Evolutionary conservation across 2,888 invertebrate genomes (phyloP).

Genomic region (Hermodice carunculata): DNA sequence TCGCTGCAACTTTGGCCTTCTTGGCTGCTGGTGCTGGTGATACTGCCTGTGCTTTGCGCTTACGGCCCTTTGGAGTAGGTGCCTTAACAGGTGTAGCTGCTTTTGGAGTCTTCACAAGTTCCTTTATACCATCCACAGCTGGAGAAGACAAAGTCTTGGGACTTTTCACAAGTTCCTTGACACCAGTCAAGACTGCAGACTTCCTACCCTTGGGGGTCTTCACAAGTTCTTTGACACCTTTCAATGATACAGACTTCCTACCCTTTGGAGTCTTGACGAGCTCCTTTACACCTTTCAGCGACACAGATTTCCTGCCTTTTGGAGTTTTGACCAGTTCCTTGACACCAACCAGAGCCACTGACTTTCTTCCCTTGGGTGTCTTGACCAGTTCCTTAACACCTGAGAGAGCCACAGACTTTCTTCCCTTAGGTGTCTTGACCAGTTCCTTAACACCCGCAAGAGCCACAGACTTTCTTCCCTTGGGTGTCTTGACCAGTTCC

Average conservation of each 20-base stretch:
- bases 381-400: constrained; percentile 39
- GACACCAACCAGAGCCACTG: constrained; percentile 34
- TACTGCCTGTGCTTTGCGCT: neutral
- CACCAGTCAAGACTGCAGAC: constrained; percentile 26
- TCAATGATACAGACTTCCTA: constrained; percentile 16
- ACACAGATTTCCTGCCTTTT: constrained; percentile 26
- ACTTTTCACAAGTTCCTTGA: constrained; percentile 33
- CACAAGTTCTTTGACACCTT: constrained; percentile 30
- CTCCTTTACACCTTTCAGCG: constrained; percentile 27
- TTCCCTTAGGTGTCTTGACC: constrained; percentile 37
- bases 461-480: constrained; percentile 20
- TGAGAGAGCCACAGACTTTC: constrained; percentile 12
- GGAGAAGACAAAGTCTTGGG: constrained; percentile 31
- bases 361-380: constrained; percentile 28
- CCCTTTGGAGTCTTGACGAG: constrained; percentile 40
- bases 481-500: constrained; percentile 37
- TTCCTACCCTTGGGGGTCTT: constrained; percentile 27
- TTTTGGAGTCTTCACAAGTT: constrained; percentile 32
- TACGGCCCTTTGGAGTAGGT: constrained; percentile 30
- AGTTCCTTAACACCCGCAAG: constrained; percentile 35
- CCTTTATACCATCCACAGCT: constrained; percentile 28
- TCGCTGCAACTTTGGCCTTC: neutral
- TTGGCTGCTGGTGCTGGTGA: neutral
- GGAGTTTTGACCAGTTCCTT: constrained; percentile 38
- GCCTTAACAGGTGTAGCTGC: constrained; percentile 5